These are phyloP conservation scores for Pseudomyrmex gracilis DNA, from an alignment of 1,140 invertebrate species.

Conservation along the genomic window DNA sequence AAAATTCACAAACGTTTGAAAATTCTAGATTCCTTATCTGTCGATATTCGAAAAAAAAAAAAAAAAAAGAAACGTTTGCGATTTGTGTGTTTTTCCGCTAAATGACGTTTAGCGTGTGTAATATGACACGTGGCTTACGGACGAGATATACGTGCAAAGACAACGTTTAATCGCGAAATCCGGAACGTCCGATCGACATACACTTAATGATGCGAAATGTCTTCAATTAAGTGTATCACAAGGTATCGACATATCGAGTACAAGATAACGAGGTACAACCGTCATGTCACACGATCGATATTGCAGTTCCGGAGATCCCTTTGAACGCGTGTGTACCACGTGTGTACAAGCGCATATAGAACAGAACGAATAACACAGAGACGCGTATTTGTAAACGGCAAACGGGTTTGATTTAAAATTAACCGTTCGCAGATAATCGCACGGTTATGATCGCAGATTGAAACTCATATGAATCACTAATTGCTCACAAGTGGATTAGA, in stretches of 20 bases:
- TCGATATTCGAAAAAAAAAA: no score
- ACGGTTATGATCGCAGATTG: constrained; percentile 19
- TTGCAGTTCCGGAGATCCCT: constrained; percentile 26
- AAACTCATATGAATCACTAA: constrained; percentile 34
- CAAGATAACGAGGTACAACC: constrained; percentile 57
- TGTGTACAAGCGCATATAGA: neutral
- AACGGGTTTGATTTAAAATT: constrained; percentile 56
- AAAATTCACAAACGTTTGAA: no score
- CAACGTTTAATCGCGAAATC: constrained; percentile 43
- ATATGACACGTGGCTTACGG: neutral
- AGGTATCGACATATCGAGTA: constrained; percentile 37
- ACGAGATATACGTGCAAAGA: neutral
- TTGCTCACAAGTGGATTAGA: constrained; percentile 33
- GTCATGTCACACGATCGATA: constrained; percentile 59
- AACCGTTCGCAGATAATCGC: constrained; percentile 40
- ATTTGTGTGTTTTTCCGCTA: no score
- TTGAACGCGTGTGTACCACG: constrained; percentile 27
- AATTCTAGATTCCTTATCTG: no score
- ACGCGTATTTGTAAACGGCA: constrained; percentile 46
- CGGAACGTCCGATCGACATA: constrained; percentile 15
- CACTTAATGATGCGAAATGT: constrained; percentile 43
- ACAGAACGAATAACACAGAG: constrained; percentile 39
- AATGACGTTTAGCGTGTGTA: neutral
- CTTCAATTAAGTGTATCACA: constrained; percentile 58
- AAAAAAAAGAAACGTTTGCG: no score